These are phyloP conservation scores for Pseudomugil gertrudae DNA, from an alignment of 2,797 vertebrate species.

Conservation along the genomic window DNA sequence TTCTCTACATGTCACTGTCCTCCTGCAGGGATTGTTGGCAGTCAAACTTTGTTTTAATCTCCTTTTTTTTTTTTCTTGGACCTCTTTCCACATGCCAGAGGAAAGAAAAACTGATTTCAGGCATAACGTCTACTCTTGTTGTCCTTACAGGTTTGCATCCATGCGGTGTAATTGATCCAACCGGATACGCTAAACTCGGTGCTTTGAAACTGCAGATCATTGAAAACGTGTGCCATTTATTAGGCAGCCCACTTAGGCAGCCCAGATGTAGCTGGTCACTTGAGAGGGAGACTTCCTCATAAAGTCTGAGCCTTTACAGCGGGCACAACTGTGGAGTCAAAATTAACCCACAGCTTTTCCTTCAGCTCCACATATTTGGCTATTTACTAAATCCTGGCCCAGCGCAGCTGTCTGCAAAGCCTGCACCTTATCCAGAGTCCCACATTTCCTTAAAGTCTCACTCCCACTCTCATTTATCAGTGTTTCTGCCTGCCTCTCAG, in stretches of 20 bases:
- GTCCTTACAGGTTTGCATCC: conserved; percentile 43
- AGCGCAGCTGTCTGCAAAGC: conserved; percentile 63
- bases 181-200: conserved; percentile 53
- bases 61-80: conserved; percentile 10
- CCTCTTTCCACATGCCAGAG: conserved; percentile 34
- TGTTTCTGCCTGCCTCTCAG: conserved; percentile 43
- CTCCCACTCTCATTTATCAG: conserved; percentile 55
- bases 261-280: conserved; percentile 78
- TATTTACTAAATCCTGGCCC: conserved; percentile 53
- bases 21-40: conserved; percentile 73
- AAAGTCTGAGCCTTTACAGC: conserved; percentile 62
- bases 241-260: conserved; percentile 69
- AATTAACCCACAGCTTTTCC: conserved; percentile 47
- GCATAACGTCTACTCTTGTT: conserved; percentile 11
- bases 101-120: conserved; percentile 28
- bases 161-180: conserved; percentile 60
- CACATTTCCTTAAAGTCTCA: conserved; percentile 49
- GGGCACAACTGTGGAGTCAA: conserved; percentile 49
- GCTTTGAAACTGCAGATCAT: conserved; percentile 71
- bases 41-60: conserved; percentile 70
- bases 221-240: conserved; percentile 73
- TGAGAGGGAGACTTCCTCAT: conserved; percentile 72
- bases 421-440: conserved; percentile 41
- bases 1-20: conserved; percentile 79
- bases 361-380: conserved; percentile 47